Conservation (phyloP, 2,797 vertebrate species). For the Eptatretus atami region DNA sequence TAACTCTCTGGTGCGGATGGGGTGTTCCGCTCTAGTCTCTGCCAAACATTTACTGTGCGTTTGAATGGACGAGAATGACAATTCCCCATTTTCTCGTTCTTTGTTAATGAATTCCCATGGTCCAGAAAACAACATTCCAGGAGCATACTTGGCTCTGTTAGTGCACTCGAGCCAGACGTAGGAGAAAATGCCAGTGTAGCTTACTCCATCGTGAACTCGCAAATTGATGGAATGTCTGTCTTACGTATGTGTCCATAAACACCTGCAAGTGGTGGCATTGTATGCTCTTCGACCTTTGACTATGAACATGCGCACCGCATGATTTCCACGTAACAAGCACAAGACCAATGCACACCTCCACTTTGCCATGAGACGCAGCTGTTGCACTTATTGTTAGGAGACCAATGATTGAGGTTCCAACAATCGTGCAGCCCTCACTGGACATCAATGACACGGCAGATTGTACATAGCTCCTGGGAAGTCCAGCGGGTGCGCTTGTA, state of each 20-base stretch:
- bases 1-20: slow-evolving; percentile 46
- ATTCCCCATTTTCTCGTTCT: slow-evolving; percentile 54
- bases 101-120: slow-evolving; percentile 74
- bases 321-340: slow-evolving; percentile 57
- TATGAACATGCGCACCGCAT: slow-evolving; percentile 85
- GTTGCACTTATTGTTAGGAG: slow-evolving; percentile 56
- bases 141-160: slow-evolving; percentile 88
- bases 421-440: slow-evolving; percentile 46
- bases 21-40: slow-evolving; percentile 41
- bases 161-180: slow-evolving; percentile 48
- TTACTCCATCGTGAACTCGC: slow-evolving; percentile 67
- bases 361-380: slow-evolving; percentile 47
- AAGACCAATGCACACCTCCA: slow-evolving; percentile 31
- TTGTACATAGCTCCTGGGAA: background rate
- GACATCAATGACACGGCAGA: slow-evolving; percentile 57
- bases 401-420: slow-evolving; percentile 72
- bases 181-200: slow-evolving; percentile 45
- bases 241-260: slow-evolving; percentile 91
- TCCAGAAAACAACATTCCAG: slow-evolving; percentile 82
- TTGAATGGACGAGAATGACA: slow-evolving; percentile 85
- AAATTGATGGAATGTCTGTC: slow-evolving; percentile 87
- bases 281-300: slow-evolving; percentile 72
- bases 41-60: slow-evolving; percentile 58
- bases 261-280: slow-evolving; percentile 71
- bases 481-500: background rate